These are phyloP conservation scores for Dynastes maya DNA, from an alignment of 2,888 invertebrate species.

Conservation along the genomic window DNA sequence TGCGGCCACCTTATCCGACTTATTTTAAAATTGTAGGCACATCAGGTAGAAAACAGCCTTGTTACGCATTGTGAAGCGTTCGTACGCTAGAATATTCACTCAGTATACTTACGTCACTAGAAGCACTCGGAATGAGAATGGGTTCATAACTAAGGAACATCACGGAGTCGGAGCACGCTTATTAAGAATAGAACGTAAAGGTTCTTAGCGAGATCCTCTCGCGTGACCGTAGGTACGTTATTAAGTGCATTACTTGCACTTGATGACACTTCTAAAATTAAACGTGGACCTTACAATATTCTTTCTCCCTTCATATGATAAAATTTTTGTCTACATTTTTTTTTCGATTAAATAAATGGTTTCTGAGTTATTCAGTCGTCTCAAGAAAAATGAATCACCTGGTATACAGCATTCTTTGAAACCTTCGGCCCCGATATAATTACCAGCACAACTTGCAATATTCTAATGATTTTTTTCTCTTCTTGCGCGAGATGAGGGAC, in stretches of 20 bases:
- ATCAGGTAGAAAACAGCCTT: conserved; percentile 34
- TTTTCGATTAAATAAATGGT: no score
- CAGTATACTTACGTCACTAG: background rate
- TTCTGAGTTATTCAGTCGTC: no score
- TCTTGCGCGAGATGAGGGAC: background rate
- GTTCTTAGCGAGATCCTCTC: background rate
- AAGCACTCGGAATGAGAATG: background rate
- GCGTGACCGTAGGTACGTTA: background rate
- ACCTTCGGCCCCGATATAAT: conserved; percentile 40
- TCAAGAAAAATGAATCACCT: no score
- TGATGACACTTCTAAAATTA: no score
- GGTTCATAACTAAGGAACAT: background rate
- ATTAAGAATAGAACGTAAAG: conserved; percentile 14
- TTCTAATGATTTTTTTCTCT: conserved; percentile 51
- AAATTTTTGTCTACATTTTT: no score
- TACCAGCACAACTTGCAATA: conserved; percentile 53
- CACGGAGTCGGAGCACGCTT: background rate
- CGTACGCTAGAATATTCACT: background rate
- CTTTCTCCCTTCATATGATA: no score
- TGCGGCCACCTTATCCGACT: background rate
- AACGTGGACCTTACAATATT: no score
- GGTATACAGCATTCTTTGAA: background rate
- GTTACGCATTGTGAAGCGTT: conserved; percentile 26
- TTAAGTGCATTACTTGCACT: no score
- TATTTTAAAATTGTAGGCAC: conserved; percentile 19